These are phyloP conservation scores for Colossoma macropomum DNA, from an alignment of 2,113 vertebrate species.

Conservation along the genomic window DNA sequence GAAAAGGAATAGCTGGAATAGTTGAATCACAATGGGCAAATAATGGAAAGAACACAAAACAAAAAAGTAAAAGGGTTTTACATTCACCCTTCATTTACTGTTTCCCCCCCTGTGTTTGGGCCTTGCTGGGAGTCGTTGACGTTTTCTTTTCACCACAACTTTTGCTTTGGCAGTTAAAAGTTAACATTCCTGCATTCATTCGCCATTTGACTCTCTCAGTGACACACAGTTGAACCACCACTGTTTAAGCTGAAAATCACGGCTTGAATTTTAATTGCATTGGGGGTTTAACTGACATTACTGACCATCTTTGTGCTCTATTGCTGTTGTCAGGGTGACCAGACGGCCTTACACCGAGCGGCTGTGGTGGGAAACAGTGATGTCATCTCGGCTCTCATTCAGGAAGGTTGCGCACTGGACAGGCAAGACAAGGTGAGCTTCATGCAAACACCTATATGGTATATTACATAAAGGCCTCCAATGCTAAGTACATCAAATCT, in stretches of 20 bases:
- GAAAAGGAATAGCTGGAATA: not conserved
- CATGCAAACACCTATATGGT: not conserved
- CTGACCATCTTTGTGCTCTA: conserved; percentile 2
- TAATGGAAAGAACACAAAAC: not conserved
- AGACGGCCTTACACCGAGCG: conserved; percentile 93
- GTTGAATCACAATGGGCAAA: not conserved
- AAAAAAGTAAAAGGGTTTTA: not conserved
- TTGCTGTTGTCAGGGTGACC: conserved; percentile 82
- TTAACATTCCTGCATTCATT: not conserved
- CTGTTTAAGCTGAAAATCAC: conserved; percentile 5
- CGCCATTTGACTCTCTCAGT: not conserved
- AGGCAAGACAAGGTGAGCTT: conserved; percentile 92
- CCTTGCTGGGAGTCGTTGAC: not conserved
- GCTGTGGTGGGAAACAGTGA: conserved; percentile 90
- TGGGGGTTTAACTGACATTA: not conserved
- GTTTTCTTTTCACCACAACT: not conserved
- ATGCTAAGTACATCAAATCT: too few species aligned
- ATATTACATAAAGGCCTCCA: too few species aligned
- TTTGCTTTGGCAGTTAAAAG: not conserved
- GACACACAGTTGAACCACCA: not conserved
- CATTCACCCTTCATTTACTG: too few species aligned
- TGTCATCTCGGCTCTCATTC: conserved; percentile 86
- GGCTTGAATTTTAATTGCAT: not conserved
- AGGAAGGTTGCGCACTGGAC: conserved; percentile 93
- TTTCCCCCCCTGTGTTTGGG: too few species aligned